Evolutionary conservation across 2,113 vertebrate genomes (phyloP).

Genomic region (Bubalus kerabau): DNA sequence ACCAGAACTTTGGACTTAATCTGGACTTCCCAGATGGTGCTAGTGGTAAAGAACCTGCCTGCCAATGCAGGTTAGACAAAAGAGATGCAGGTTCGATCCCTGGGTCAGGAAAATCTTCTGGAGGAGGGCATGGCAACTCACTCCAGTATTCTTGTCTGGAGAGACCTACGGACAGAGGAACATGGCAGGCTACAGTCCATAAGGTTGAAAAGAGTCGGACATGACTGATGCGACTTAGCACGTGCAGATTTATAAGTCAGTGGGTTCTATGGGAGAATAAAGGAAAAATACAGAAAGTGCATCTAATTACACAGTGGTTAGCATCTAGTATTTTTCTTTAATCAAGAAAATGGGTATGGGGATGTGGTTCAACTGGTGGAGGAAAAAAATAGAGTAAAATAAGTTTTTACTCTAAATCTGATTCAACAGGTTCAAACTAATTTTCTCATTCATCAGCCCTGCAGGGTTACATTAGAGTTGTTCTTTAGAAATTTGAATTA

Average conservation of each 20-base stretch:
- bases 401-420: not conserved
- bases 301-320: not conserved
- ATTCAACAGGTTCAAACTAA: not conserved
- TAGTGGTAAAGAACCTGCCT: not conserved
- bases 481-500: slow-evolving; percentile 16
- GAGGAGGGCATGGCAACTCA: not conserved
- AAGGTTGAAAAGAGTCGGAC: not conserved
- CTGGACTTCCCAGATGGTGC: not conserved
- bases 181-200: not conserved
- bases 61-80: not conserved
- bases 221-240: not conserved
- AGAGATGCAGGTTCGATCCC: not conserved
- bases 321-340: not conserved
- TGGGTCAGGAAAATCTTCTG: not conserved
- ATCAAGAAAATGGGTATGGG: not conserved
- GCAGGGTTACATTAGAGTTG: not conserved
- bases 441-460: slow-evolving; percentile 6
- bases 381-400: not conserved
- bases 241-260: not conserved
- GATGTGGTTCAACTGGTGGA: not conserved
- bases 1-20: not conserved
- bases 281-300: not conserved
- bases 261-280: not conserved
- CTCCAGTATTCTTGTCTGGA: not conserved
- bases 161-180: not conserved